These are phyloP conservation scores for Ceratina japonica DNA, from an alignment of 1,140 invertebrate species.

Conservation along the genomic window DNA sequence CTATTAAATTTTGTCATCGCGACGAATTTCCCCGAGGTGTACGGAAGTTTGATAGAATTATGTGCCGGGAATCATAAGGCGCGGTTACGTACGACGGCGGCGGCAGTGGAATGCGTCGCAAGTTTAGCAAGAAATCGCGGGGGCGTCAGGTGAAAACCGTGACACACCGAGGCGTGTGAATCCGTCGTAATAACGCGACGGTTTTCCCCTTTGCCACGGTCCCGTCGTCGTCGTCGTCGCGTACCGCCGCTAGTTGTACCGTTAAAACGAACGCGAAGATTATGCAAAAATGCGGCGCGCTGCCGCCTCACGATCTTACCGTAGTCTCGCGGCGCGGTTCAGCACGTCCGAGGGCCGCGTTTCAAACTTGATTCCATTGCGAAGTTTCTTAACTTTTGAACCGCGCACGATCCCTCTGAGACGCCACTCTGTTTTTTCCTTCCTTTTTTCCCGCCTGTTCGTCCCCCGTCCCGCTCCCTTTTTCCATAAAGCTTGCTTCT, in stretches of 20 bases:
- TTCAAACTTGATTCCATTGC: slow-evolving; percentile 35
- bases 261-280: slow-evolving; percentile 48
- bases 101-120: neutral
- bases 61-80: neutral
- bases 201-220: neutral
- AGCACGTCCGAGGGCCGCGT: slow-evolving; percentile 12
- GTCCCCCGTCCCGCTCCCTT: no score
- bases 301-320: neutral
- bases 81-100: neutral
- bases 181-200: slow-evolving; percentile 1
- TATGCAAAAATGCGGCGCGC: slow-evolving; percentile 47
- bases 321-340: neutral
- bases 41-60: neutral
- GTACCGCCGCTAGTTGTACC: neutral
- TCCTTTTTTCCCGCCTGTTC: no score
- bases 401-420: slow-evolving; percentile 37
- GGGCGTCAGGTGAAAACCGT: neutral
- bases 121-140: slow-evolving; percentile 6
- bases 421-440: slow-evolving; percentile 5
- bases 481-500: neutral
- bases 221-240: neutral
- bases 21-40: neutral
- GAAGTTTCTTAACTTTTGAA: slow-evolving; percentile 48
- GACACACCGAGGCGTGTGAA: neutral
- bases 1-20: neutral